Base-by-base conservation (phyloP, 2,113 vertebrate species). In the Pituophis catenifer region DNA sequence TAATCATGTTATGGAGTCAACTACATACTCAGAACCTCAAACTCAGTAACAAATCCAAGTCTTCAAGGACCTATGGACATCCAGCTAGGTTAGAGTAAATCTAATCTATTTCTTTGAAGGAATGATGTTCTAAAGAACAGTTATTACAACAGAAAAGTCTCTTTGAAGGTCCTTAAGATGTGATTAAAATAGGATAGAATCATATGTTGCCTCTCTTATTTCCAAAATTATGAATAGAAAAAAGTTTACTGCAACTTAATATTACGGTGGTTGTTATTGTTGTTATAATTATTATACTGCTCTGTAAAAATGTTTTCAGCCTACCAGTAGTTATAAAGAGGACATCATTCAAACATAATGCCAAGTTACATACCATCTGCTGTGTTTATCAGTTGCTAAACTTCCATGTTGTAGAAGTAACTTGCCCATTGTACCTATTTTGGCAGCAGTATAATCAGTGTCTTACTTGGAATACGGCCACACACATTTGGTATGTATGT, bases 391-490 rank as follows among this genome's bases (percentile, higher is more conserved):
- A 57, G 53, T 53, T 91, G n/a, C 53, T 90, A 17, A 44, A 7
- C 33, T n/a, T 91, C 44, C 38, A 53, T 91, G 13, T n/a, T 75
- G 8, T 55, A 52, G n/a, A 91, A 53, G 9, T 44, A 38, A 54
- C n/a, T 53, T 33, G 59, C 26, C 59, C 52, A 29, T 50, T 90
- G 10, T 6, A n/a, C 52, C 48, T 52, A 65, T 29, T 90, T 90
- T 50, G 59, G 15, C 89, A 70, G 8, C 13, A 90, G 48, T 48
- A 26, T 50, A 29, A 86, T 24, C 8, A 50, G 44, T 44, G 5
- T 50, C 44, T 50, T 86, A 86, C 4, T 44, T 86, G 52, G 93
- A 85, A 94, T 95, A 91, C 91, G 91, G 13, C n/a, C 65, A 75
- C 13, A 75, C 13, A 33, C 0, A 15, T 19, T 75, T 75, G 65